Conservation (phyloP, 2,888 invertebrate genomes). For the Drosophila nigricruria region DNA sequence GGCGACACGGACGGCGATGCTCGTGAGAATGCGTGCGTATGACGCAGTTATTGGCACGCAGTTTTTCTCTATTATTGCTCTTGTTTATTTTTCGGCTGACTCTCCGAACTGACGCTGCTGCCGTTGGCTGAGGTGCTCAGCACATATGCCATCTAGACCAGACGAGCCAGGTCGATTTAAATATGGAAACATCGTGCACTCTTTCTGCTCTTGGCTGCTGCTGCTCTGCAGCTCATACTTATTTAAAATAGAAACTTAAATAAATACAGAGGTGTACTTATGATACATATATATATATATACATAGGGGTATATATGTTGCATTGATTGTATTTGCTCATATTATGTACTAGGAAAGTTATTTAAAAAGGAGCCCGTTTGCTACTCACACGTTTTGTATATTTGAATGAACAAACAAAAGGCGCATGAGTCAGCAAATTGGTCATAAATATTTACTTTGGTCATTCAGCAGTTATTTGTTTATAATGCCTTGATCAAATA, state of each 20-base stretch:
- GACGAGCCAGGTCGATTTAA: slow-evolving; percentile 35
- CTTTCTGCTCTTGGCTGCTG: no score
- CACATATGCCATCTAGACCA: slow-evolving; percentile 8
- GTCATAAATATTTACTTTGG: not conserved
- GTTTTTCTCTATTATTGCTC: slow-evolving; percentile 1
- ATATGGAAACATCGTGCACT: slow-evolving; percentile 36
- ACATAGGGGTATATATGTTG: no score
- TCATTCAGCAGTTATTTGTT: not conserved
- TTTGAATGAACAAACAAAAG: not conserved
- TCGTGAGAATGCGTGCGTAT: slow-evolving; percentile 52
- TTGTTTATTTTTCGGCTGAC: not conserved
- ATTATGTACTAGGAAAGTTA: no score
- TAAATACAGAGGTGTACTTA: slow-evolving; percentile 14
- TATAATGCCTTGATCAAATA: not conserved
- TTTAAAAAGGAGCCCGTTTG: not conserved
- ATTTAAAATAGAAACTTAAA: slow-evolving; percentile 33
- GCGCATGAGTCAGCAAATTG: not conserved
- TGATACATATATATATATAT: not conserved
- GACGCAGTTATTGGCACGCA: slow-evolving; percentile 68
- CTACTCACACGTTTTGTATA: no score
- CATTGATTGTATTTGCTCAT: no score
- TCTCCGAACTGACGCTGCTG: not conserved
- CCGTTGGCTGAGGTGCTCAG: slow-evolving; percentile 6
- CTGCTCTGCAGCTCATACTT: slow-evolving; percentile 30
- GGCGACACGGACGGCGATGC: slow-evolving; percentile 5